Conservation (phyloP, 1,140 invertebrate species). For the Heliconius nattereri region DNA sequence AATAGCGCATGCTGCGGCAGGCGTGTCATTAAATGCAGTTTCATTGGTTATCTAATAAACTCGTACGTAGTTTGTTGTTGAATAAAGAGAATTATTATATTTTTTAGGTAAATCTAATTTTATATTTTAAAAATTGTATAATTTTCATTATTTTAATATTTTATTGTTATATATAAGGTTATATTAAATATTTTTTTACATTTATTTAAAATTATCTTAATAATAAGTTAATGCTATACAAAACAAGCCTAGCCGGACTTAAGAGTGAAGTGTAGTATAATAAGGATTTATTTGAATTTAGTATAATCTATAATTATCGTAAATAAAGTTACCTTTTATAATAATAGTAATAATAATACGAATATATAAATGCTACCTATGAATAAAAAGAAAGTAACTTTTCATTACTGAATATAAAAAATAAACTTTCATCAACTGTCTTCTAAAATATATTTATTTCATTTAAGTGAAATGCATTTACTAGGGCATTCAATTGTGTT, state of each 20-base stretch:
- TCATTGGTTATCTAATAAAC: not conserved
- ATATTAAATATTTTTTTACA: not conserved
- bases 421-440: not conserved
- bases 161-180: not conserved
- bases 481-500: not conserved
- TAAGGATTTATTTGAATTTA: not conserved
- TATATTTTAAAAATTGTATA: too few relatives aligned
- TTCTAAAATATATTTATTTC: not conserved
- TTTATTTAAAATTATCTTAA: not conserved
- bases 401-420: too few relatives aligned
- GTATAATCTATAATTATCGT: not conserved
- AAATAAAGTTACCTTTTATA: not conserved
- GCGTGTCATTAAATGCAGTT: constrained; percentile 37
- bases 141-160: not conserved
- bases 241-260: not conserved
- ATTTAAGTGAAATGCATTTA: too few relatives aligned
- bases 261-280: not conserved
- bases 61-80: not conserved
- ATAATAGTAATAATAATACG: not conserved
- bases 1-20: constrained; percentile 63
- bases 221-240: not conserved
- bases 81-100: not conserved
- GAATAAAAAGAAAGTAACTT: too few relatives aligned
- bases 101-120: not conserved
- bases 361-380: too few relatives aligned